Percentiles rank a stretch among this genome's conserved stretches.
Conservation (phyloP, 2,113 vertebrate genomes). For the Probosciger aterrimus region DNA sequence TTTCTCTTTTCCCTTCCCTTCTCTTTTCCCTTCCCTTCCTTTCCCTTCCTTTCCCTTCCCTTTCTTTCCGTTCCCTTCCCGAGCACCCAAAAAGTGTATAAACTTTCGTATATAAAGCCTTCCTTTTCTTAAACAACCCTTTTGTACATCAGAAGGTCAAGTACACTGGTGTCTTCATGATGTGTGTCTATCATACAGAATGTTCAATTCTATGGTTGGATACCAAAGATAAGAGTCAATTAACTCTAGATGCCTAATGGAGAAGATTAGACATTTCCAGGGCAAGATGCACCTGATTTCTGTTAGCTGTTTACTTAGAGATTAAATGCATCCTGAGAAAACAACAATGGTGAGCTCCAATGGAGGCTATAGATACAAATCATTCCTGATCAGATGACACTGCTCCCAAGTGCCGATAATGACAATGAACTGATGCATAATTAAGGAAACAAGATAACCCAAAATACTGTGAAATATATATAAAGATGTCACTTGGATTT, state of each 20-base stretch:
- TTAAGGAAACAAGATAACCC: neutral
- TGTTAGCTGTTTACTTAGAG: neutral
- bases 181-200: neutral
- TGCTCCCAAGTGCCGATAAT: neutral
- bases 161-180: neutral
- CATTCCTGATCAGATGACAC: neutral
- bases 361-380: neutral
- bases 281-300: neutral
- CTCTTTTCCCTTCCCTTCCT: no score
- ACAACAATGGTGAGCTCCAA: neutral
- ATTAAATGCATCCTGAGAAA: neutral
- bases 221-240: neutral
- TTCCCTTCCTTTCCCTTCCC: neutral
- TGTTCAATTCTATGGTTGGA: neutral
- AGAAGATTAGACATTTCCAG: neutral
- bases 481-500: neutral
- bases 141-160: neutral
- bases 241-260: neutral
- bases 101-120: neutral
- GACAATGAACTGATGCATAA: neutral
- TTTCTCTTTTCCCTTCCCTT: neutral
- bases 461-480: neutral
- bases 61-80: rapidly evolving
- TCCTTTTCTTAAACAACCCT: neutral
- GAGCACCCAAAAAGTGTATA: neutral